These are phyloP conservation scores for Puffinus mauretanicus DNA, from an alignment of 2,113 vertebrate species.

Conservation along the genomic window DNA sequence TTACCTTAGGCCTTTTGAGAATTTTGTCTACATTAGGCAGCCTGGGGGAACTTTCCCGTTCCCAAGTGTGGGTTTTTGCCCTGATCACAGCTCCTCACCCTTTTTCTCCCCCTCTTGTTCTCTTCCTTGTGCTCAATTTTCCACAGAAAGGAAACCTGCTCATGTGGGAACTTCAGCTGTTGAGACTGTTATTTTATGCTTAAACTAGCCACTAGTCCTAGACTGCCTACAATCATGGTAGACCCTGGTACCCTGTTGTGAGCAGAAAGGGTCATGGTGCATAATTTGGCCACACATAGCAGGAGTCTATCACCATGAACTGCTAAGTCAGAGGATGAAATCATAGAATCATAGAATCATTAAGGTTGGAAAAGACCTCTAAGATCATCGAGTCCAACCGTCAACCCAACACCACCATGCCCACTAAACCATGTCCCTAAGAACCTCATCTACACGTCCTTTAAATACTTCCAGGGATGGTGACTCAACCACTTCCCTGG, in stretches of 20 bases:
- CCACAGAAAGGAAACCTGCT: neutral
- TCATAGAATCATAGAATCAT: too few relatives aligned
- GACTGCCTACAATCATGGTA: neutral
- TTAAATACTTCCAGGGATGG: too few relatives aligned
- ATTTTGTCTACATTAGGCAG: neutral
- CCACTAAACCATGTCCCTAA: too few relatives aligned
- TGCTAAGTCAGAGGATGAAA: neutral
- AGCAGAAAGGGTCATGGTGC: neutral
- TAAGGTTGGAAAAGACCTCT: too few relatives aligned
- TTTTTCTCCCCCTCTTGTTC: neutral
- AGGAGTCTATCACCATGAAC: neutral
- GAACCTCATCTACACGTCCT: too few relatives aligned
- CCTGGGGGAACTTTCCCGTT: neutral
- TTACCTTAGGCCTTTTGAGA: neutral
- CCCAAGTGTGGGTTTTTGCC: neutral
- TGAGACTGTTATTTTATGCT: neutral
- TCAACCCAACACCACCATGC: too few relatives aligned
- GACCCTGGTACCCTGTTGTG: neutral
- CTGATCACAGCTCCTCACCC: neutral
- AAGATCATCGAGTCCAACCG: too few relatives aligned
- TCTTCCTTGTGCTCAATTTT: neutral
- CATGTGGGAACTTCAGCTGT: neutral
- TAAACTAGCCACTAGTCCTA: neutral
- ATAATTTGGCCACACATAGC: neutral
- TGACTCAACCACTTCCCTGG: too few relatives aligned